Evolutionary conservation across 2,113 vertebrate species (phyloP), one percentile per base, ranked within the genome.

Genomic region (Rhabdornis inornatus): DNA sequence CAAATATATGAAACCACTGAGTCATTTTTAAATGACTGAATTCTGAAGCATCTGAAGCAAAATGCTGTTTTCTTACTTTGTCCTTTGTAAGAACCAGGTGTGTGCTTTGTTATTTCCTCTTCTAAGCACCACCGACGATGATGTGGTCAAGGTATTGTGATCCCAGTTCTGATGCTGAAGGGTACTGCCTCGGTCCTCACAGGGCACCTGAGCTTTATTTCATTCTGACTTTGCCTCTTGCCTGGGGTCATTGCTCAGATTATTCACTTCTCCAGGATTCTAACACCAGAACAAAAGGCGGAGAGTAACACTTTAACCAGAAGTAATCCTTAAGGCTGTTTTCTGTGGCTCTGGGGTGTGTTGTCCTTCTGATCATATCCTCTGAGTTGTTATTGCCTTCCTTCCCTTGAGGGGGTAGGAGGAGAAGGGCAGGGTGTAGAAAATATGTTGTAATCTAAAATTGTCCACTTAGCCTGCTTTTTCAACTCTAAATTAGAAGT

Each of bases 401-500:
- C 44, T 76, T 95, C 96, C 37, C 63, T 92, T 92, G 81, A 74
- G 50, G 66, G 84, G 50, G 39, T 55, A 16, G 10, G 4, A 20
- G 15, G 33, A 87, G 39, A 78, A 18, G 45, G 55, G 15, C 18
- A 53, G 23, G 7, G 27, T 66, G 42, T 83, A 81, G 93, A 87
- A 96, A 95, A 94, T 96, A 80, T 4, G 11, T 82, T 31, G 68
- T 85, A 79, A 65, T 96, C 83, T 89, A 53, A 96, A 95, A 79
- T 92, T 68, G 64, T 90, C 80, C 79, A 30, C 39, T 92, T 97
- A 88, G 45, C 63, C 85, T 87, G 53, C 90, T 93, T 93, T 93
- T 89, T 93, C 93, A 95, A 50, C 75, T 97, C 20, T 64, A 75
- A 52, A 72, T 96, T 97, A 90, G 85, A 96, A 80, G 80, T 89